Evolutionary conservation across 23 tunicate genomes (phyloP).

Genomic region (Trididemnum nubilum): DNA sequence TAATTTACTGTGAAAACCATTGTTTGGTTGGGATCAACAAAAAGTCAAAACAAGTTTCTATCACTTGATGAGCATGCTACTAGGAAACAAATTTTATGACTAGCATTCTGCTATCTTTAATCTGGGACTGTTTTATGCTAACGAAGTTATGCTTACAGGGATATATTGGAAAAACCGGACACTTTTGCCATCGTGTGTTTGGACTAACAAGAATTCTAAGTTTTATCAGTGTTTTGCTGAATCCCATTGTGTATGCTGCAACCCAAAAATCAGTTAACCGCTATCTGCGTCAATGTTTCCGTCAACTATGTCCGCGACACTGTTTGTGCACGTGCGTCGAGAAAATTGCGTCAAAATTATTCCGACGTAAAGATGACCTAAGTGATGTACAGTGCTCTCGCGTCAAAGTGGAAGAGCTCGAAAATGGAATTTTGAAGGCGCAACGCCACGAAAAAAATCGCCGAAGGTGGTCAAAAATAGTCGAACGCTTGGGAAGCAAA

Average conservation of each 20-base stretch:
- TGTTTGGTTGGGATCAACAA: too few species aligned
- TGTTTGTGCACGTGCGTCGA: conserved; percentile 33
- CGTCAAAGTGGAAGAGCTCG: neutral
- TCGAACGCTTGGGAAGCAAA: conserved; percentile 26
- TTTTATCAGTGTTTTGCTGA: conserved; percentile 84
- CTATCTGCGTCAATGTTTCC: conserved; percentile 26
- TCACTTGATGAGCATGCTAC: too few species aligned
- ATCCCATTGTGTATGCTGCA: conserved; percentile 83
- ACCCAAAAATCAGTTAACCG: conserved; percentile 68
- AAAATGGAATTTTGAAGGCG: neutral
- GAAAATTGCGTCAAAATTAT: neutral
- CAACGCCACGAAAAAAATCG: conserved; percentile 34
- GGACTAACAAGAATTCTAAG: conserved; percentile 56
- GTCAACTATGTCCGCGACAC: neutral
- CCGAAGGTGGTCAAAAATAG: conserved; percentile 30
- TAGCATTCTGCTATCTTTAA: too few species aligned
- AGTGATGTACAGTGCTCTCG: neutral
- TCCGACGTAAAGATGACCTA: neutral
- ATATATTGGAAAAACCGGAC: conserved; percentile 42
- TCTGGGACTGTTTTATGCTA: too few species aligned
- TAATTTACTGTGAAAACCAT: too few species aligned
- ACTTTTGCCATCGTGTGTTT: conserved; percentile 50
- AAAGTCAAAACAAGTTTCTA: too few species aligned
- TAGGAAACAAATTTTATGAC: too few species aligned
- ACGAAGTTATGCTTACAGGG: conserved; percentile 53